A percentile compares a stretch with the other conserved stretches of the same genome.
Evolutionary conservation across 2,113 vertebrate species (phyloP).

Genomic region (Rhabdornis inornatus): DNA sequence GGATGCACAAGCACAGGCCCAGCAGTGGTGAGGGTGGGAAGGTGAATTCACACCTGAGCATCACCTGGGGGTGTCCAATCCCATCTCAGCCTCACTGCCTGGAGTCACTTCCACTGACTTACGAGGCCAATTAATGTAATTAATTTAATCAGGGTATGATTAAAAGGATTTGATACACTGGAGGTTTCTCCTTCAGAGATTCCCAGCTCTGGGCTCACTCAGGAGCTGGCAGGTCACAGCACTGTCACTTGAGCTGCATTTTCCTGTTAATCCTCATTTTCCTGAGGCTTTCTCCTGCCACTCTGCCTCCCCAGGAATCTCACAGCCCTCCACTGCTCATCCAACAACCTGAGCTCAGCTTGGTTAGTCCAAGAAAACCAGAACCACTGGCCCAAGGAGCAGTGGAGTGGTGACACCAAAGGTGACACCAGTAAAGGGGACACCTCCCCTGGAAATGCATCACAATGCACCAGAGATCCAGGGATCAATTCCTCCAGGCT

Average conservation of each 20-base stretch:
- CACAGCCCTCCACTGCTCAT: rapidly evolving
- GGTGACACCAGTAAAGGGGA: background rate
- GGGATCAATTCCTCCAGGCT: background rate
- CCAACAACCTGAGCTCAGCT: background rate
- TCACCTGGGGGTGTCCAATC: background rate
- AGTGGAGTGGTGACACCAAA: background rate
- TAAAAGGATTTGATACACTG: background rate
- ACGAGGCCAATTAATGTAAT: background rate
- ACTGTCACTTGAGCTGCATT: rapidly evolving
- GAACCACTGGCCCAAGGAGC: background rate
- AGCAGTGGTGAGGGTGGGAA: background rate
- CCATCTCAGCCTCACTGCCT: background rate
- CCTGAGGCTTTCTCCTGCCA: background rate
- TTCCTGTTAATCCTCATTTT: background rate
- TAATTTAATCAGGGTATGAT: background rate
- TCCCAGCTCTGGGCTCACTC: background rate
- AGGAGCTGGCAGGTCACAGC: background rate
- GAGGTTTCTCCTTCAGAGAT: background rate
- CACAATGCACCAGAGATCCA: background rate
- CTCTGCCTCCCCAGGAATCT: background rate
- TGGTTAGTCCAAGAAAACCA: background rate
- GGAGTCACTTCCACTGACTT: background rate
- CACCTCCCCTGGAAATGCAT: background rate
- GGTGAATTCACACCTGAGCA: background rate
- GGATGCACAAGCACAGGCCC: background rate